Percentiles rank a stretch among this genome's conserved stretches.
Evolutionary conservation across 2,113 vertebrate genomes (phyloP).

Genomic region (Amphiprion ocellaris): DNA sequence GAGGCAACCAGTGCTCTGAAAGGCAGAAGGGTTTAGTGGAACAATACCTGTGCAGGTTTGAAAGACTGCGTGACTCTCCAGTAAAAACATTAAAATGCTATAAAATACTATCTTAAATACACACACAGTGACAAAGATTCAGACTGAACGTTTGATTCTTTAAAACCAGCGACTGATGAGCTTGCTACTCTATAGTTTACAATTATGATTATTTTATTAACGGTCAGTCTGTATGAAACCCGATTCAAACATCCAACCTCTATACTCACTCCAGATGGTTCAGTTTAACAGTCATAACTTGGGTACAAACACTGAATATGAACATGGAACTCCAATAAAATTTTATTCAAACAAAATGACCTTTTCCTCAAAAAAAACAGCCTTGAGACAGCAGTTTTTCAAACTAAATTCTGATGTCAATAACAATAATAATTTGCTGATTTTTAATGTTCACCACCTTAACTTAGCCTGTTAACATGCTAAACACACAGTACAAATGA

Average conservation of each 20-base stretch:
- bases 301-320: not conserved
- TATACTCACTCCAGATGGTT: no score
- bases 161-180: not conserved
- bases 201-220: not conserved
- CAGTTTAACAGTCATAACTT: no score
- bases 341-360: not conserved
- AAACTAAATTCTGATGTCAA: no score
- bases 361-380: not conserved
- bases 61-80: no score
- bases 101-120: not conserved
- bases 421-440: no score
- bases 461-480: no score
- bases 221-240: no score
- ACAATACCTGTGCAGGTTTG: not conserved
- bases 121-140: not conserved
- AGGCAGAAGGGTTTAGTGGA: not conserved
- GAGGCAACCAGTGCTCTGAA: not conserved
- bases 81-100: not conserved
- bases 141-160: not conserved
- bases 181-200: not conserved
- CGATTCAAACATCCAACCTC: no score
- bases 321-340: not conserved
- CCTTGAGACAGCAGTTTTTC: no score
- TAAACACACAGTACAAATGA: no score
- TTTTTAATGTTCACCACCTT: no score